A percentile compares a stretch with the other conserved stretches of the same genome.
phyloP scores from a whole-genome alignment of 2,797 vertebrate genomes.

The Buceros bicornis region DNA sequence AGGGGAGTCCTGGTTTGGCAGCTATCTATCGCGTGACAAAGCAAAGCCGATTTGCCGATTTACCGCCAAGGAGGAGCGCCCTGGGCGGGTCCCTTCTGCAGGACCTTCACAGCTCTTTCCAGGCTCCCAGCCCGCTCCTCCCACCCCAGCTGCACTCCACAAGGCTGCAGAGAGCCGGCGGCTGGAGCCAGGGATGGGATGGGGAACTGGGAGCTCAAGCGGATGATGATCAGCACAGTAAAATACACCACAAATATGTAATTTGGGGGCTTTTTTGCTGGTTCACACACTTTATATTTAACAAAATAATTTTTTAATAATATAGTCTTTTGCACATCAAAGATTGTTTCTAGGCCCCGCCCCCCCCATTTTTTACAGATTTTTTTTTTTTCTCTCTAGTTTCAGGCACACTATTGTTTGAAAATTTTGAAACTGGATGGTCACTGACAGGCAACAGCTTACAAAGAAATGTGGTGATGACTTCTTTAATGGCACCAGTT shows the following conservation, averaged over 20 bases:
- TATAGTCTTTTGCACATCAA: slow-evolving; percentile 86
- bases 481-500: slow-evolving; percentile 27
- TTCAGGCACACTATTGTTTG: slow-evolving; percentile 93
- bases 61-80: not conserved
- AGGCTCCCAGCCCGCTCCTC: not conserved
- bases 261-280: slow-evolving; percentile 64
- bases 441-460: slow-evolving; percentile 72
- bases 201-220: not conserved
- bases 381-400: slow-evolving; percentile 81
- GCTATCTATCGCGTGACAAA: not conserved
- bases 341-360: slow-evolving; percentile 79
- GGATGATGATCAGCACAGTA: not conserved
- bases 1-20: not conserved
- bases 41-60: not conserved
- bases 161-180: accelerated
- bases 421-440: slow-evolving; percentile 67
- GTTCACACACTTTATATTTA: slow-evolving; percentile 95
- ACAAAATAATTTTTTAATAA: slow-evolving; percentile 98
- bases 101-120: not conserved
- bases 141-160: not conserved
- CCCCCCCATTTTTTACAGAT: slow-evolving; percentile 74
- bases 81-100: not conserved
- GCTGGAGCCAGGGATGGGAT: not conserved
- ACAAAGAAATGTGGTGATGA: slow-evolving; percentile 10
- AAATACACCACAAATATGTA: slow-evolving; percentile 73